Base-by-base conservation (phyloP, 30 jellyfish, hydroid and myxozoan species). In the Nemopilema nomurai region DNA sequence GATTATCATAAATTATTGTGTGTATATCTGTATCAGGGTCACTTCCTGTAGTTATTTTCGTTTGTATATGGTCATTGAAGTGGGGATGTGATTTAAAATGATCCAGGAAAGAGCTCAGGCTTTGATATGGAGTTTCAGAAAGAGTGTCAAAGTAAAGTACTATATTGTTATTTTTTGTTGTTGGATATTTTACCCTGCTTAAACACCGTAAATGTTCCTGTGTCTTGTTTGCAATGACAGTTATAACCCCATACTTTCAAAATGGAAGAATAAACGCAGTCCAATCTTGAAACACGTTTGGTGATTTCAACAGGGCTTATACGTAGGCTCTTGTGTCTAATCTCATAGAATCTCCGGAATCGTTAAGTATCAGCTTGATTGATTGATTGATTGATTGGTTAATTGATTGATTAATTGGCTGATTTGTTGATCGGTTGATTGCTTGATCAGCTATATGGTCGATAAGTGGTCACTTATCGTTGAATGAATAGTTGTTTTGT, bases 351-450 rank as follows among this genome's bases (percentile, higher is more conserved):
- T 63, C 18, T 18, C 21, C 80, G 19, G 33, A 21, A 19, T 25
- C 28, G 7, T 19, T 70, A 1, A 24, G 9, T 70, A 67, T 67
- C 77, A 71, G 27, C 4, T 24, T 6, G 29, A 8, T 24, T 51
- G 33, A 76, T 76, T 76, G 64, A 52, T 76, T 76, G 29, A 8
- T 24, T 51, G 33, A 76, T 76, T 76, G 64, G 25, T 76, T 76
- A 74, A 52, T 76, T 51, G 62, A 49, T 76, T 76, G 74, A 76
- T 76, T 51, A 57, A 51, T 28, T 70, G 64, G 28, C 50, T 70
- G 80, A 70, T 70, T 70, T n/a, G 3, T 30, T 27, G 21, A 28
- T 4, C 18, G 80, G 28, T 70, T 28, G 65, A 28, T 28, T 28
- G 80, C 26, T 70, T 18, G 63, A 28, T 28, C 50, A 24, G 21